phyloP scores from a whole-genome alignment of 2,113 vertebrate genomes.

The Labrus mixtus region DNA sequence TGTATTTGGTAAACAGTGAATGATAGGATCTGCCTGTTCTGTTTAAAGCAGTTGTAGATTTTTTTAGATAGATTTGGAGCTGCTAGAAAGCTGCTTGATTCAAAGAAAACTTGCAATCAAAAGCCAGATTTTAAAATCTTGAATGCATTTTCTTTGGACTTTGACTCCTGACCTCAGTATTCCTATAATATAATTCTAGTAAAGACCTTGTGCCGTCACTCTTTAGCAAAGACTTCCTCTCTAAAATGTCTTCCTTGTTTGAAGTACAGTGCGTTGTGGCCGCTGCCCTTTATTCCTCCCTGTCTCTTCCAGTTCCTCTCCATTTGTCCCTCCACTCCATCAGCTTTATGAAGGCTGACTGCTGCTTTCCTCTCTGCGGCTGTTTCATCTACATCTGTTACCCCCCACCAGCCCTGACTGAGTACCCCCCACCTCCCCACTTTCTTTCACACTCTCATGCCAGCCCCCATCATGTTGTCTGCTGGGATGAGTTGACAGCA shows the following conservation, averaged over 20 bases:
- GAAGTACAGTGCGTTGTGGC: background rate
- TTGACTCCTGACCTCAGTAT: background rate
- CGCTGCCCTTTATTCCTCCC: constrained; percentile 33
- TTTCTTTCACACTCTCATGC: constrained; percentile 74
- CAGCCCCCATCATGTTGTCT: constrained; percentile 57
- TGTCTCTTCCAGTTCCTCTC: constrained; percentile 80
- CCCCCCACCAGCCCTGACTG: constrained; percentile 52
- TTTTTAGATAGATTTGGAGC: background rate
- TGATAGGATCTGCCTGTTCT: too few relatives aligned
- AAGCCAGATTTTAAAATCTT: too few relatives aligned
- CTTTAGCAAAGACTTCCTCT: background rate
- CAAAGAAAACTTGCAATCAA: too few relatives aligned
- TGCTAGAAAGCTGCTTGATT: background rate
- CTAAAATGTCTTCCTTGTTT: constrained; percentile 1
- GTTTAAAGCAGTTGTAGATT: too few relatives aligned
- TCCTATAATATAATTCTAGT: background rate
- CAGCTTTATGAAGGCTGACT: constrained; percentile 79
- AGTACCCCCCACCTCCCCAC: constrained; percentile 26
- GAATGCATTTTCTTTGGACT: too few relatives aligned
- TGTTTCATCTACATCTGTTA: constrained; percentile 77
- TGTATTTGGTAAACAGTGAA: too few relatives aligned
- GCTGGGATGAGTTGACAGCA: constrained; percentile 56
- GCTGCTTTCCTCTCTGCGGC: constrained; percentile 61
- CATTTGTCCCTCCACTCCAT: constrained; percentile 76
- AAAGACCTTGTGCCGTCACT: too few relatives aligned